Evolutionary conservation across 2,888 invertebrate genomes (phyloP), one percentile per base, ranked within the genome.

Genomic region (Catocala nupta): DNA sequence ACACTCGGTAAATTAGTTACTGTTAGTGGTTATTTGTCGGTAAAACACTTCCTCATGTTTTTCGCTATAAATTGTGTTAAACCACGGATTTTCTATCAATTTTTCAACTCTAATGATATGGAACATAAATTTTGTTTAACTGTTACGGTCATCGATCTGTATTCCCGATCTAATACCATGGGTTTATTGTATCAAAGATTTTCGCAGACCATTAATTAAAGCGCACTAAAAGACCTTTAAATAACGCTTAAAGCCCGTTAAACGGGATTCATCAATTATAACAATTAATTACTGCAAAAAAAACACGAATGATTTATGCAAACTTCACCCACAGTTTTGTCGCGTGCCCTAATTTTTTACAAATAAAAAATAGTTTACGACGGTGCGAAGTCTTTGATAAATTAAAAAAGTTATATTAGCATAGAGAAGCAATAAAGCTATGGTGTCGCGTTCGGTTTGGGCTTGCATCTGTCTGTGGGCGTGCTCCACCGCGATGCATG

Each of bases 321-420:
- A 80, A 74, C 68, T 62, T 62, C 71, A 80, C 80, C 82, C 82
- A 79, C 69, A 78, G 78, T 69, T 78, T 76, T 43, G 73, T 73
- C 92, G 88, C 91, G 91, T 92, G 92, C 91, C 91, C 91, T 88
- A 86, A 77, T 77, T 88, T 91, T 86, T 72, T 59, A 57, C 59
- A 55, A 65, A 69, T 76, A 88, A 87, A 90, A 90, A 87, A 79
- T 81, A 81, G 78, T 86, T 87, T 73, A 82, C 76, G 80, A 79
- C 75, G 77, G 76, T 73, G 71, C 63, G 70, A 75, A 73, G 54
- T 74, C 63, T 81, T 80, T 83, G 75, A 83, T 81, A 78, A 81
- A 84, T 82, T 75, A 77, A 81, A 85, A 85, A 70, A 68, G 42
- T 48, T 59, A 73, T 77, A 91, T 93, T 92, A 85, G 87, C 92